Conservation (phyloP, 2,113 vertebrate genomes). For the Bagarius yarrelli region DNA sequence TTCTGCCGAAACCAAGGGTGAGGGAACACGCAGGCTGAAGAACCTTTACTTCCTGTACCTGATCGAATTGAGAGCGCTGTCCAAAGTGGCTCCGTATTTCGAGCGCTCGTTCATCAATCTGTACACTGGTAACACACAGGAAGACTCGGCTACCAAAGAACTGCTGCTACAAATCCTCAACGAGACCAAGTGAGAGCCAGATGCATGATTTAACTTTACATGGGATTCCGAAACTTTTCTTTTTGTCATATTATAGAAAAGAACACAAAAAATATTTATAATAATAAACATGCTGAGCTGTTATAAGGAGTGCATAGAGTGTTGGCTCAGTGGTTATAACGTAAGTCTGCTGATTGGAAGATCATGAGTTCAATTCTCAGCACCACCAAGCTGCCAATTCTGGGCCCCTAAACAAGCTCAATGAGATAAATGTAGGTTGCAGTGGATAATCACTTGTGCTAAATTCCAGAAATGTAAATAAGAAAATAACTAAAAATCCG, state of each 20-base stretch:
- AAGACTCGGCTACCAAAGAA: slow-evolving; percentile 84
- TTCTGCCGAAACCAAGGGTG: slow-evolving; percentile 84
- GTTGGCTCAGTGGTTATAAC: too few relatives aligned
- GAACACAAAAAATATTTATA: neutral
- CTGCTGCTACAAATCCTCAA: slow-evolving; percentile 84
- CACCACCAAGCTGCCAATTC: too few relatives aligned
- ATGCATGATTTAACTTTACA: neutral
- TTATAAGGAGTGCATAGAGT: neutral
- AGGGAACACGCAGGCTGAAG: slow-evolving; percentile 90
- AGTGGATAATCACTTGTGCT: too few relatives aligned
- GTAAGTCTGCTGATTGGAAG: too few relatives aligned
- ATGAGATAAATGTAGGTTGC: too few relatives aligned
- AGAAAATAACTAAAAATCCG: too few relatives aligned
- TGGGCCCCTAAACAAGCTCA: too few relatives aligned
- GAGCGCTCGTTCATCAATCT: slow-evolving; percentile 87
- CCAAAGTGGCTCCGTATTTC: slow-evolving; percentile 90
- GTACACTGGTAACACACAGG: slow-evolving; percentile 84
- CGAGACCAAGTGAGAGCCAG: slow-evolving; percentile 83
- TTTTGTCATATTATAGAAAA: neutral
- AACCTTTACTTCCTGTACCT: slow-evolving; percentile 95
- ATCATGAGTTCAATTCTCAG: too few relatives aligned
- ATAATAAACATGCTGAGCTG: neutral
- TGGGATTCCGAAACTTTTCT: too few relatives aligned
- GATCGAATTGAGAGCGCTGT: slow-evolving; percentile 91
- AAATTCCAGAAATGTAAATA: too few relatives aligned